phyloP scores from a whole-genome alignment of 2,113 vertebrate species.

The Cariama cristata region DNA sequence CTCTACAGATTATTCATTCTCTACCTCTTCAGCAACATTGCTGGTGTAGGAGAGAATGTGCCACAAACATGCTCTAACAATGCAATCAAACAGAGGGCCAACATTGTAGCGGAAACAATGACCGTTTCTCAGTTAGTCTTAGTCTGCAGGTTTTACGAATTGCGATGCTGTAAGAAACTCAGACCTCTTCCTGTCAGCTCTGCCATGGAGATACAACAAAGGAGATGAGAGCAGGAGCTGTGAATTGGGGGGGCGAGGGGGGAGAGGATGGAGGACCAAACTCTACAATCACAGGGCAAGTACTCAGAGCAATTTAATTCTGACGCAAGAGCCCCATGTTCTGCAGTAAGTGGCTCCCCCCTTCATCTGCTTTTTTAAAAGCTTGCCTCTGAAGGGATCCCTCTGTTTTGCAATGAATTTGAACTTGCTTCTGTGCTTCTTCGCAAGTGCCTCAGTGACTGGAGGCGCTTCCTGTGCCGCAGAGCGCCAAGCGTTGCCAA shows the following conservation, averaged over 20 bases:
- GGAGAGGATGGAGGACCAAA: neutral
- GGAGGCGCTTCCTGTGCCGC: neutral
- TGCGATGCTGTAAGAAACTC: neutral
- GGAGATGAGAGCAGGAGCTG: neutral
- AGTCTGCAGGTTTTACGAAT: neutral
- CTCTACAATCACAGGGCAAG: neutral
- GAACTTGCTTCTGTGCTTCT: neutral
- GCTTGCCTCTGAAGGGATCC: neutral
- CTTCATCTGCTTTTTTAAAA: neutral
- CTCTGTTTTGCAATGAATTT: neutral
- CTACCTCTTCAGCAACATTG: neutral
- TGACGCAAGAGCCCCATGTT: neutral
- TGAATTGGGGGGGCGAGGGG: neutral
- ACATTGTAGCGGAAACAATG: neutral
- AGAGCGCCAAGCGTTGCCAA: neutral
- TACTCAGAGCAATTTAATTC: neutral
- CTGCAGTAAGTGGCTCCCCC: neutral
- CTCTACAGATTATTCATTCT: neutral
- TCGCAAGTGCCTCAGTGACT: neutral
- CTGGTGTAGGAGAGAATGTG: neutral
- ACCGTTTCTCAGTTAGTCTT: neutral
- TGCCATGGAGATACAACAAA: neutral
- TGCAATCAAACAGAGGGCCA: neutral
- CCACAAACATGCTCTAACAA: neutral
- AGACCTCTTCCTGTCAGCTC: neutral